Evolutionary conservation across 2,888 invertebrate genomes (phyloP).

Genomic region (Bellardia bayeri): DNA sequence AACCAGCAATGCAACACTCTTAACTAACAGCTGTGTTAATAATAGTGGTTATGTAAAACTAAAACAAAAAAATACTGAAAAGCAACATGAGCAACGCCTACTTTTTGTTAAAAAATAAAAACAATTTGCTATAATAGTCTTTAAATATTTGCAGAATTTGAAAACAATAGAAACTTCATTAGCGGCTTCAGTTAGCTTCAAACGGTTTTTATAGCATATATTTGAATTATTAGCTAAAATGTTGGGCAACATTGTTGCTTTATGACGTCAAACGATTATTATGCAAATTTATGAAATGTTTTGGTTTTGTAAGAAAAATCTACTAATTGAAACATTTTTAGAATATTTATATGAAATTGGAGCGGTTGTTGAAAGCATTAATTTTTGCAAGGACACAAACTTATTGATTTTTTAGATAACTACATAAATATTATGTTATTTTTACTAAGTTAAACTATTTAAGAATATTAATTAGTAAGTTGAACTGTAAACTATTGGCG

Average conservation of each 20-base stretch:
- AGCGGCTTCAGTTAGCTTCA: background rate
- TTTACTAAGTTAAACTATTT: too few relatives aligned
- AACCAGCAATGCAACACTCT: background rate
- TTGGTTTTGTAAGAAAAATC: background rate
- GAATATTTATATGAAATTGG: background rate
- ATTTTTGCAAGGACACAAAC: too few relatives aligned
- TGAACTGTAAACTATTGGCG: too few relatives aligned
- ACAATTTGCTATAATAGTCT: background rate
- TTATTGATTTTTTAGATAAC: too few relatives aligned
- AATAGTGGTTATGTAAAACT: conserved; percentile 47
- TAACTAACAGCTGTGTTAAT: conserved; percentile 7
- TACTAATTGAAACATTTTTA: background rate
- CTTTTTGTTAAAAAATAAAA: conserved; percentile 19
- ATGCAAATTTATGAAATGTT: background rate
- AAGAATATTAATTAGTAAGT: too few relatives aligned
- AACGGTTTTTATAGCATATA: background rate
- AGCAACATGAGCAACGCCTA: conserved; percentile 30
- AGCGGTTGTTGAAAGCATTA: background rate
- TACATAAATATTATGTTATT: too few relatives aligned
- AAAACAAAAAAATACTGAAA: conserved; percentile 12
- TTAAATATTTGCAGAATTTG: background rate
- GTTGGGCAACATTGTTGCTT: conserved; percentile 5
- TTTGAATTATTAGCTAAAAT: background rate
- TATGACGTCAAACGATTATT: background rate
- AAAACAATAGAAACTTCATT: background rate